Conservation (phyloP, 2,797 vertebrate genomes). For the Hyperoplus immaculatus region DNA sequence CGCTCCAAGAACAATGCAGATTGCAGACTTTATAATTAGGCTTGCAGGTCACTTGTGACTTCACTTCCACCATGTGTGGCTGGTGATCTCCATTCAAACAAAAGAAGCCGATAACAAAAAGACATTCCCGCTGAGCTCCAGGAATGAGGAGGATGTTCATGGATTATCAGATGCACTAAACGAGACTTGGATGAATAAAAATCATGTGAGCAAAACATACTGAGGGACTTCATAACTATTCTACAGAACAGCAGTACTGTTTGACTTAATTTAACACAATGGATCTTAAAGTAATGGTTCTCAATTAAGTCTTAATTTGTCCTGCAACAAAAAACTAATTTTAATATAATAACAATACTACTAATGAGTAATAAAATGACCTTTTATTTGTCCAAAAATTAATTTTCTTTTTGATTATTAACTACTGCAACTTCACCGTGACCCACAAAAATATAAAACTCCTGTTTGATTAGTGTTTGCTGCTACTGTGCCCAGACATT, state of each 20-base stretch:
- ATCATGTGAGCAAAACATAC: conserved; percentile 41
- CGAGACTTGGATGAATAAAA: conserved; percentile 54
- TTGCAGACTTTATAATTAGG: conserved; percentile 90
- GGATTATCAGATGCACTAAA: conserved; percentile 65
- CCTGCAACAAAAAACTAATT: background rate
- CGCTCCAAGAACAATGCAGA: conserved; percentile 90
- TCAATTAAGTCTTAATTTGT: background rate
- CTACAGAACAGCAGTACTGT: background rate
- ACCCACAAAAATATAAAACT: background rate
- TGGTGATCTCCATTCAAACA: conserved; percentile 78
- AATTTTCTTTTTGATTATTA: background rate
- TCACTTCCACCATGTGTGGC: conserved; percentile 78
- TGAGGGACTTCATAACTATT: conserved; percentile 16
- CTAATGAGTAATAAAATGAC: background rate
- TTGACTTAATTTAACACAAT: conserved; percentile 12
- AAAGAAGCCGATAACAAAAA: conserved; percentile 74
- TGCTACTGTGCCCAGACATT: background rate
- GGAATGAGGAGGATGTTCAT: conserved; percentile 61
- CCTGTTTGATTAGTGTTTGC: background rate
- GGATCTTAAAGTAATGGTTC: background rate
- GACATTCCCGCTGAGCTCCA: conserved; percentile 68
- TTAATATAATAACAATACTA: background rate
- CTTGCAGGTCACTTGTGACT: conserved; percentile 87
- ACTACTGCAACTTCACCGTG: background rate
- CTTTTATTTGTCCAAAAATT: background rate